Conservation (phyloP, 2,113 vertebrate species). For the Eurystomus gularis region DNA sequence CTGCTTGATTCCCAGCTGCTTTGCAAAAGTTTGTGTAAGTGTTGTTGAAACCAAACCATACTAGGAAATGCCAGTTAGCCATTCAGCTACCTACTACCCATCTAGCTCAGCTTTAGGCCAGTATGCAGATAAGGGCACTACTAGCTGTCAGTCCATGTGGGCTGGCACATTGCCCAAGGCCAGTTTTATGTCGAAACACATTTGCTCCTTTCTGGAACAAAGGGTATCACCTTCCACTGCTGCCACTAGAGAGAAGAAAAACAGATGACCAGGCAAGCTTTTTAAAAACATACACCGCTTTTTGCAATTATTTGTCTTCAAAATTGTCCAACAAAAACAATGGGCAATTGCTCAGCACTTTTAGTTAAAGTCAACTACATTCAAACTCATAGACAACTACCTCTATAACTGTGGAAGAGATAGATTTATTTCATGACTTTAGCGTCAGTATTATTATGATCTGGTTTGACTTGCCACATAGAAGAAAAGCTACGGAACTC, state of each 20-base stretch:
- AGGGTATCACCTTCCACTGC: background rate
- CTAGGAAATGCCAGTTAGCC: background rate
- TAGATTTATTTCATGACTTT: background rate
- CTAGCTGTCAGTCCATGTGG: background rate
- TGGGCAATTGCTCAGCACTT: background rate
- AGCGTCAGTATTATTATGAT: background rate
- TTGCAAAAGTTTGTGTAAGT: background rate
- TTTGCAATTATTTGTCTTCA: background rate
- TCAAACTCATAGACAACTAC: background rate
- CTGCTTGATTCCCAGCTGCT: background rate
- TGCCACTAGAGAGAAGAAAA: background rate
- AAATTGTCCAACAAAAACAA: background rate
- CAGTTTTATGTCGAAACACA: background rate
- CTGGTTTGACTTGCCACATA: background rate
- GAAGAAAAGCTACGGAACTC: background rate
- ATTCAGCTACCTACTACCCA: background rate
- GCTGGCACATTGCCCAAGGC: background rate
- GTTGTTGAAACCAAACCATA: background rate
- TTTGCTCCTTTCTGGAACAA: background rate
- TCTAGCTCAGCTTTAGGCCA: background rate
- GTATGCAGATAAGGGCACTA: background rate
- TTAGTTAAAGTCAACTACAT: background rate
- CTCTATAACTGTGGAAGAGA: background rate
- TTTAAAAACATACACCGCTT: background rate
- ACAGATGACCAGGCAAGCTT: background rate